Base-by-base conservation (phyloP, 2,113 vertebrate species). In the Perognathus longimembris region DNA sequence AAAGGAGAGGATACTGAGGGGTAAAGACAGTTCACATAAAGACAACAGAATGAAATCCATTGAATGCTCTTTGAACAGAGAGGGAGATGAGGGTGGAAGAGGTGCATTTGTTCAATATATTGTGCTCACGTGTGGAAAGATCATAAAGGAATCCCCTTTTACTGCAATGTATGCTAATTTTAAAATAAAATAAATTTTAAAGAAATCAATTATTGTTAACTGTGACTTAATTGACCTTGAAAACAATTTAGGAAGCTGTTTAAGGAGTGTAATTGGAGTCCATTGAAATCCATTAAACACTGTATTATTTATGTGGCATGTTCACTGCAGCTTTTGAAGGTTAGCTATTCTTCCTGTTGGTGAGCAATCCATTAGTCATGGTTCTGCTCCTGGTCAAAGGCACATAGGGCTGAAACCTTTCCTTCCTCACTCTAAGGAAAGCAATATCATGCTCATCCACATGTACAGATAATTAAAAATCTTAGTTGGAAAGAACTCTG, bases 241-340 rank as follows among this genome's bases (percentile, higher is more conserved):
- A 88, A 86, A 96, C 69, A 89, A 86, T 86, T 85, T 38, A 73
- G 30, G 18, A 63, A 89, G 69, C 20, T 87, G 4, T 64, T 80
- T 63, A 64, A 79, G 32, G 11, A 81, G 20, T 42, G 4, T 80
- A 75, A 73, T 36, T 74, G 14, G 57, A 84, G 30, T 87, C 10
- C 26, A 88, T 20, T 66, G 59, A 73, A 20, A 3, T 50, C 67
- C 77, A 80, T 36, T 69, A 86, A 94, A 70, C 24, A 82, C 17
- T 83, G 28, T 42, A 76, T 15, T 54, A 54, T 66, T 88, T 85
- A n/a, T 79, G 7, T 45, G 6, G 30, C 78, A 71, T 28, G 21
- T 74, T 81, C 21, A 73, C 30, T 75, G 59, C 2, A 70, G 24
- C 30, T 76, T 89, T 86, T 86, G 42, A 92, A 89, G 36, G 59